Percentiles rank a stretch among this genome's conserved stretches.
phyloP scores from a whole-genome alignment of 2,113 vertebrate species.

The Chaenocephalus aceratus region DNA sequence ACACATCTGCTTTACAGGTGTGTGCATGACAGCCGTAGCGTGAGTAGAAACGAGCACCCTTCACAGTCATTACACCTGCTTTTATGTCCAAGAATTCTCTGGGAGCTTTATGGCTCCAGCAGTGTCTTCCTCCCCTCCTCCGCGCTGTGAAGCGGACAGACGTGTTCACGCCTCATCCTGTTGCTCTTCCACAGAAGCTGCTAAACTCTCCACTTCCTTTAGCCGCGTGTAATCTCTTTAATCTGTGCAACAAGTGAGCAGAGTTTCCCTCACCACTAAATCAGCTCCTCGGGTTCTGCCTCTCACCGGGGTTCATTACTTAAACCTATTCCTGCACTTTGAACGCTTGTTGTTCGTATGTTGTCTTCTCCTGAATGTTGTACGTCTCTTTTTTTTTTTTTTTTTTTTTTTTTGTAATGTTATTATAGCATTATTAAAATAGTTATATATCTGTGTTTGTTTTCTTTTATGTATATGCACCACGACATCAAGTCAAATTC shows the following conservation, averaged over 20 bases:
- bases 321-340: too few relatives aligned
- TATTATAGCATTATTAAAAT: too few relatives aligned
- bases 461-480: too few relatives aligned
- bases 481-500: too few relatives aligned
- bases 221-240: slow-evolving; percentile 42
- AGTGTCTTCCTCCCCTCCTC: not conserved
- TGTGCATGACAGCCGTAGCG: slow-evolving; percentile 74
- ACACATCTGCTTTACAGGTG: slow-evolving; percentile 72
- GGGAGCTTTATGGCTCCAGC: slow-evolving; percentile 45
- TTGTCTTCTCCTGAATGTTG: too few relatives aligned
- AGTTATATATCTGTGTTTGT: too few relatives aligned
- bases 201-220: slow-evolving; percentile 6
- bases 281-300: not conserved
- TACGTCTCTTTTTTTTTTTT: too few relatives aligned
- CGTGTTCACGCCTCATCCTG: slow-evolving; percentile 4
- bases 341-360: too few relatives aligned
- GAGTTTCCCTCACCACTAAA: not conserved
- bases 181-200: slow-evolving; percentile 22
- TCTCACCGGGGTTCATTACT: too few relatives aligned
- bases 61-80: slow-evolving; percentile 80
- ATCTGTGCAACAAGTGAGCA: slow-evolving; percentile 47
- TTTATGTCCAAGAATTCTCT: slow-evolving; percentile 77
- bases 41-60: slow-evolving; percentile 70
- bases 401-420: too few relatives aligned
- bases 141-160: slow-evolving; percentile 48